Conservation (phyloP, 2,797 vertebrate species). For the Austrolebias charrua region DNA sequence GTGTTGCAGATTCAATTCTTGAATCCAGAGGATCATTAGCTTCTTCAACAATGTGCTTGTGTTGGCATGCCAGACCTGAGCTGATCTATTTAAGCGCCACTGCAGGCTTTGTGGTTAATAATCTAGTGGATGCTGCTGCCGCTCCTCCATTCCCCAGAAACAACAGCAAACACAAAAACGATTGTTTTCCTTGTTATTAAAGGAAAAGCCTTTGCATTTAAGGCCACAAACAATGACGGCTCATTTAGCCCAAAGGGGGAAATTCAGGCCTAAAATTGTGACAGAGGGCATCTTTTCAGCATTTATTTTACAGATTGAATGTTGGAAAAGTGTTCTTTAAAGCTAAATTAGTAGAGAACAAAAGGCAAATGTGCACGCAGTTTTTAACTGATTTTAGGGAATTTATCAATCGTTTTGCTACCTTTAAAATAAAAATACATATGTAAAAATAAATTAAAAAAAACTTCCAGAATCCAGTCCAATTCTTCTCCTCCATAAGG, state of each 20-base stretch:
- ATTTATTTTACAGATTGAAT: conserved; percentile 15
- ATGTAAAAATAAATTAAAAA: too few relatives aligned
- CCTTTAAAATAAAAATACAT: conserved; percentile 10
- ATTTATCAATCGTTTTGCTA: conserved; percentile 9
- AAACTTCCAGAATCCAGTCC: conserved; percentile 7
- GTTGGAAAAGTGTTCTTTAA: conserved; percentile 14
- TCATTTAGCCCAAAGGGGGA: conserved; percentile 10
- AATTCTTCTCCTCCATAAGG: conserved; percentile 41
- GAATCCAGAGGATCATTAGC: conserved; percentile 42
- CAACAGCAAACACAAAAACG: conserved; percentile 6
- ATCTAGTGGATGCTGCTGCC: conserved; percentile 32
- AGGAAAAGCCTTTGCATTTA: conserved; percentile 10
- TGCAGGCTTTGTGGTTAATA: conserved; percentile 42
- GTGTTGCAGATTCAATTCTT: conserved; percentile 25
- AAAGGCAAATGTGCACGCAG: conserved; percentile 1
- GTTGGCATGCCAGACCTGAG: conserved; percentile 28
- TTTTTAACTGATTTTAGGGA: conserved; percentile 7
- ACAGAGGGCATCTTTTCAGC: conserved; percentile 11
- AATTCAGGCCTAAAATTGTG: conserved; percentile 27
- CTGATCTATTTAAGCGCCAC: conserved; percentile 30
- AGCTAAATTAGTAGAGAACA: conserved; percentile 17
- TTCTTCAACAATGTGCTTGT: conserved; percentile 15
- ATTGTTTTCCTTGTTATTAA: conserved; percentile 18
- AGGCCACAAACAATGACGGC: conserved; percentile 7
- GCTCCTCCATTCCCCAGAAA: conserved; percentile 12